phyloP scores from a whole-genome alignment of 2,113 vertebrate species.

The Emydocephalus ijimae region DNA sequence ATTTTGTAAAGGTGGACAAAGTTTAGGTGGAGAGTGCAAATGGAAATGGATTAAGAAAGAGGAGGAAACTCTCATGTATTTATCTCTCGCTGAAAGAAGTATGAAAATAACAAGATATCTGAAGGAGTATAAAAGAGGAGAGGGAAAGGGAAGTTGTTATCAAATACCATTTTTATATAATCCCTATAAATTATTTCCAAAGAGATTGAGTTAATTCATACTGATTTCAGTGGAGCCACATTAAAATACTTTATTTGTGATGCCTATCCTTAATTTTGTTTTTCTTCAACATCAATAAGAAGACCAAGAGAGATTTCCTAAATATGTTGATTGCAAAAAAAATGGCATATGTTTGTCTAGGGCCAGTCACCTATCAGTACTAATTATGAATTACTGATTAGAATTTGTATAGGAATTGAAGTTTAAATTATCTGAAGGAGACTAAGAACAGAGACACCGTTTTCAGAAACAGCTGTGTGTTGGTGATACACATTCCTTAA shows the following conservation, averaged over 20 bases:
- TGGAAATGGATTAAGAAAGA: background rate
- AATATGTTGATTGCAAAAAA: background rate
- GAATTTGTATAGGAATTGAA: background rate
- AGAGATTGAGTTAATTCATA: background rate
- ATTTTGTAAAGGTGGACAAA: background rate
- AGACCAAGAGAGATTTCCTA: background rate
- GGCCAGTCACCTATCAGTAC: background rate
- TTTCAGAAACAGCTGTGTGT: background rate
- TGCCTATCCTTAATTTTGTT: background rate
- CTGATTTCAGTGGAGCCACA: background rate
- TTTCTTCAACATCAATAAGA: background rate
- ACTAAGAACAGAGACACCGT: background rate
- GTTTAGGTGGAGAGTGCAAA: background rate
- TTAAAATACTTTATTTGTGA: background rate
- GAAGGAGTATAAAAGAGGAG: background rate
- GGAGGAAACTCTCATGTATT: background rate
- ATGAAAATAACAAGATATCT: background rate
- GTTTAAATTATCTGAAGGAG: background rate
- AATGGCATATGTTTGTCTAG: background rate
- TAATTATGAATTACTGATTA: background rate
- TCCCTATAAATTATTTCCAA: background rate
- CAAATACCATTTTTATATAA: background rate
- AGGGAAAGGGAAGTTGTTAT: background rate
- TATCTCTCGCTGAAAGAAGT: background rate
- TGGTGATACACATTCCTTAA: background rate